These are phyloP conservation scores for Acyrthosiphon pisum DNA, from an alignment of 1,140 invertebrate genomes.

Conservation along the genomic window DNA sequence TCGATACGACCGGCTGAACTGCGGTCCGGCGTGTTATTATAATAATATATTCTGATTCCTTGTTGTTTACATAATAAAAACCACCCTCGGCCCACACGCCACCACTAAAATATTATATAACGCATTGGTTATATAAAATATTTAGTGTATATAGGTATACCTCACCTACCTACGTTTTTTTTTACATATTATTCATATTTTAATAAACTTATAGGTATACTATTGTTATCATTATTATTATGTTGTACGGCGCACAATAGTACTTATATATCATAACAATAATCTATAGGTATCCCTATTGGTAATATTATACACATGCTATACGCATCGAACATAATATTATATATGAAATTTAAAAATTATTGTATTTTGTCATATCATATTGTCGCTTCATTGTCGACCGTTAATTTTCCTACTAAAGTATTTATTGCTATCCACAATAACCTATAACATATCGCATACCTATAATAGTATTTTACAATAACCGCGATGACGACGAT, in stretches of 20 bases:
- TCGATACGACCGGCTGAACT: background rate
- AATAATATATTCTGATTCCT: background rate
- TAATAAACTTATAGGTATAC: background rate
- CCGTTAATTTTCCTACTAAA: background rate
- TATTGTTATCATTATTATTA: conserved; percentile 23
- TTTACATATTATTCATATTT: background rate
- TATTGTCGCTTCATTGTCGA: background rate
- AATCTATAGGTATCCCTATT: background rate
- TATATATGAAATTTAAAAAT: background rate
- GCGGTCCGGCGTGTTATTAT: background rate
- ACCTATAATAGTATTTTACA: background rate
- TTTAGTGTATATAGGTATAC: background rate
- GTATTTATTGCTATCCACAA: background rate
- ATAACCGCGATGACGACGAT: background rate
- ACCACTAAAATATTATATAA: background rate
- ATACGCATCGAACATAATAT: background rate
- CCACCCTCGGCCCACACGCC: background rate
- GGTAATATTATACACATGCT: background rate
- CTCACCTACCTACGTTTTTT: background rate
- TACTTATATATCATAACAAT: background rate
- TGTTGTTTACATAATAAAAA: conserved; percentile 18
- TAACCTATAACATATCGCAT: background rate
- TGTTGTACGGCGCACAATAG: background rate
- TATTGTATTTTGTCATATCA: conserved; percentile 10
- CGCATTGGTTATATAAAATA: background rate